A percentile compares a stretch with the other conserved stretches of the same genome.
These are phyloP conservation scores for Tinea trinotella DNA, from an alignment of 2,888 invertebrate genomes.

Conservation along the genomic window DNA sequence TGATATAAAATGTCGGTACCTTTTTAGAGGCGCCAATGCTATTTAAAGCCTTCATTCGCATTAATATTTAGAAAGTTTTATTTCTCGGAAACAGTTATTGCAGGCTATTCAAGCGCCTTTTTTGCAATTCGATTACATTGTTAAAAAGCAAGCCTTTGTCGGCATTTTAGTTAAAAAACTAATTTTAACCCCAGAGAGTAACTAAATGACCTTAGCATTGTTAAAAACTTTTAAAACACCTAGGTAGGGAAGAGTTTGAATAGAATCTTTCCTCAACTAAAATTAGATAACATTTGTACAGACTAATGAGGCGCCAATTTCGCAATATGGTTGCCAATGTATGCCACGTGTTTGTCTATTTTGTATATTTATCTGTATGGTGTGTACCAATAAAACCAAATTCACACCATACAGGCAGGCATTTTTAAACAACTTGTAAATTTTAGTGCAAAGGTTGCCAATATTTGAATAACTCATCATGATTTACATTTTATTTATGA, in stretches of 20 bases:
- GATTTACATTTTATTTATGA: no score
- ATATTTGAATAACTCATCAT: no score
- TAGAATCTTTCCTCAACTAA: no score
- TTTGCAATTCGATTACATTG: conserved; percentile 1
- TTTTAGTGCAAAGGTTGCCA: no score
- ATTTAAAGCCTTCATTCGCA: conserved; percentile 28
- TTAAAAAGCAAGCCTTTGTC: conserved; percentile 14
- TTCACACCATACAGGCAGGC: no score
- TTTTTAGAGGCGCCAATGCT: conserved; percentile 45
- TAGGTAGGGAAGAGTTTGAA: neutral
- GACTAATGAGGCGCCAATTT: neutral
- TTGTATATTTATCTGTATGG: no score
- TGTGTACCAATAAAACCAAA: no score
- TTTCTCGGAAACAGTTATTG: conserved; percentile 49
- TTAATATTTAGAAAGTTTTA: conserved; percentile 47
- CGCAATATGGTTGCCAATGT: neutral
- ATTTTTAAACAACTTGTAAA: no score
- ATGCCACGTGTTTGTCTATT: neutral
- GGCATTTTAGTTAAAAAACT: neutral
- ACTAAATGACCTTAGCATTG: neutral
- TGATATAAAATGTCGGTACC: conserved; percentile 57
- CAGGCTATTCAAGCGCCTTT: conserved; percentile 20
- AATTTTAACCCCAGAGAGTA: neutral
- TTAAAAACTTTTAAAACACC: neutral
- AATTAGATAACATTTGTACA: no score